Percentiles rank a stretch among this genome's conserved stretches.
Evolutionary conservation across 2,888 invertebrate genomes (phyloP).

Genomic region (Amorpha juglandis): DNA sequence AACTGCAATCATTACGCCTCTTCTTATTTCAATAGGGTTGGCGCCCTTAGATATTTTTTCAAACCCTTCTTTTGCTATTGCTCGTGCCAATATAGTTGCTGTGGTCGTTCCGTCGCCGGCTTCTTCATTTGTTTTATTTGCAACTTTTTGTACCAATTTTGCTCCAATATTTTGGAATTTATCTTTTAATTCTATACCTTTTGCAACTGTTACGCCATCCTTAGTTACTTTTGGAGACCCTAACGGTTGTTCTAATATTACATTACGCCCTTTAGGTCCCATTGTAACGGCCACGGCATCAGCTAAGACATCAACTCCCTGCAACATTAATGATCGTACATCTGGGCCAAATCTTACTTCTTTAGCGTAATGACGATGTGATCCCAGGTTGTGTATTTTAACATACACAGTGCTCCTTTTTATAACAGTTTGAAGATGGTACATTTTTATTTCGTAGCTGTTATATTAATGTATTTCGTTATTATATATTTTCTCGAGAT

Average conservation of each 20-base stretch:
- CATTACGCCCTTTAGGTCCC: slow-evolving; percentile 99
- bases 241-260: slow-evolving; percentile 98
- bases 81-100: slow-evolving; percentile 97
- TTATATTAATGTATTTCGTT: background rate
- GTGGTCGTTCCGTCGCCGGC: slow-evolving; percentile 99
- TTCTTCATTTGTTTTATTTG: slow-evolving; percentile 99
- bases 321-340: slow-evolving; percentile 96
- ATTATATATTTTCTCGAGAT: background rate
- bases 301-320: slow-evolving; percentile 98
- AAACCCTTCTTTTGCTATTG: slow-evolving; percentile 99
- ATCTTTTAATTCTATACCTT: slow-evolving; percentile 97
- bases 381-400: slow-evolving; percentile 17
- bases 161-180: slow-evolving; percentile 99
- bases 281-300: slow-evolving; percentile 99
- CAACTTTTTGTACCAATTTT: slow-evolving; percentile 98
- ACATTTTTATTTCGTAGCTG: background rate
- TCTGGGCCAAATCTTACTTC: slow-evolving; percentile 98
- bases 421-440: background rate
- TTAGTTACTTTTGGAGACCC: slow-evolving; percentile 99
- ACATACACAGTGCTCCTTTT: background rate
- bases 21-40: slow-evolving; percentile 97
- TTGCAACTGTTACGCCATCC: slow-evolving; percentile 99
- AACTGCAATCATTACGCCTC: slow-evolving; percentile 96
- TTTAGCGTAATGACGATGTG: slow-evolving; percentile 88
- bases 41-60: slow-evolving; percentile 98